A percentile compares a stretch with the other conserved stretches of the same genome.
These are phyloP conservation scores for Athalia circularis DNA, from an alignment of 2,888 invertebrate genomes.

Conservation along the genomic window DNA sequence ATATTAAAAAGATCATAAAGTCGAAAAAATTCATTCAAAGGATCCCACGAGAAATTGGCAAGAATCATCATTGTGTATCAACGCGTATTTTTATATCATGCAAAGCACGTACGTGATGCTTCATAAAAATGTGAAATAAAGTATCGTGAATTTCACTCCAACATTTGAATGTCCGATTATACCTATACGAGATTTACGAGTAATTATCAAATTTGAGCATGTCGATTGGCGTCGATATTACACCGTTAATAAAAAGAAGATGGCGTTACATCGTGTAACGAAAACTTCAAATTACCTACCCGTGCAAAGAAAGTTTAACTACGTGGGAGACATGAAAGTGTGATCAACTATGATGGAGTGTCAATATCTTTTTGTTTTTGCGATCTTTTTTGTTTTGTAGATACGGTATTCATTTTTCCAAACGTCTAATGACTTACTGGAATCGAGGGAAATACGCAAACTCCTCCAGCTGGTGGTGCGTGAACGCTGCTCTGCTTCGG, in stretches of 20 bases:
- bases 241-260: no score
- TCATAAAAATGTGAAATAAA: no score
- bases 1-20: background rate
- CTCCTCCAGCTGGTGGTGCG: conserved; percentile 74
- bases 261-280: background rate
- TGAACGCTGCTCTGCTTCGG: conserved; percentile 77
- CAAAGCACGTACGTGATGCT: no score
- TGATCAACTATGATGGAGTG: background rate
- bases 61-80: conserved; percentile 11
- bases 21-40: background rate
- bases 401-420: conserved; percentile 26
- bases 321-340: conserved; percentile 11
- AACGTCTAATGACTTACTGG: conserved; percentile 67
- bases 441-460: conserved; percentile 75
- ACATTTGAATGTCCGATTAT: no score
- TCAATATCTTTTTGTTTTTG: no score
- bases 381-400: conserved; percentile 6
- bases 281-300: background rate
- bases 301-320: no score
- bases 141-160: no score
- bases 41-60: background rate
- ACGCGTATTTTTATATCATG: background rate
- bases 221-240: no score
- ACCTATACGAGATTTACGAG: no score
- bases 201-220: no score